phyloP scores from a whole-genome alignment of 2,797 vertebrate genomes.

The Taeniopygia guttata region DNA sequence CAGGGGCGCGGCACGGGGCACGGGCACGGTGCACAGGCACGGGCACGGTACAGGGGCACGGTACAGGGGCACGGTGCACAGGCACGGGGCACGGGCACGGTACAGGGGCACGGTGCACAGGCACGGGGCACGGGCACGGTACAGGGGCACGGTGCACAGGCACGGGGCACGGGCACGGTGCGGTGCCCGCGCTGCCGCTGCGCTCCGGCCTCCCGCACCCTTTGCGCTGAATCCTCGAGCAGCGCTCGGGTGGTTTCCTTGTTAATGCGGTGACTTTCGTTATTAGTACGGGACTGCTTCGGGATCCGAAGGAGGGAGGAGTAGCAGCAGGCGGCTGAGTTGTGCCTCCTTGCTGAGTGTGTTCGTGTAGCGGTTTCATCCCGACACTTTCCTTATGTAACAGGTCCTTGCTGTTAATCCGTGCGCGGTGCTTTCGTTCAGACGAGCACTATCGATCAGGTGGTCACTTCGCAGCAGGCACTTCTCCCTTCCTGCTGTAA shows the following conservation, averaged over 20 bases:
- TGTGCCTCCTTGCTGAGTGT: accelerated
- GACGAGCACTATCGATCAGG: accelerated
- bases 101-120: too few relatives aligned
- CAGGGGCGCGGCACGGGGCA: too few relatives aligned
- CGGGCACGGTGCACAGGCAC: too few relatives aligned
- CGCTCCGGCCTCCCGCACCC: not conserved
- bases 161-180: not conserved
- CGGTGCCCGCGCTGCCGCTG: not conserved
- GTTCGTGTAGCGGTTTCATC: accelerated
- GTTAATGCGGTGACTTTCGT: accelerated
- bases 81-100: too few relatives aligned
- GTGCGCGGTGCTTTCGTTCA: accelerated
- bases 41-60: too few relatives aligned
- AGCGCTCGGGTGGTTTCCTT: accelerated
- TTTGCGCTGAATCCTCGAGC: accelerated
- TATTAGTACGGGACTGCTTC: too few relatives aligned
- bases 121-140: not conserved
- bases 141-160: too few relatives aligned
- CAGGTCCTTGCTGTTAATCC: not conserved
- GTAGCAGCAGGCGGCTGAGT: not conserved
- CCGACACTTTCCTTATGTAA: not conserved
- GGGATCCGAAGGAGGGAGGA: accelerated
- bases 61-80: too few relatives aligned
- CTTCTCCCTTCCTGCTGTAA: not conserved
- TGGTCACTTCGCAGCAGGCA: accelerated